phyloP scores from a whole-genome alignment of 1,140 invertebrate species.

The Proctacanthus coquilletti region DNA sequence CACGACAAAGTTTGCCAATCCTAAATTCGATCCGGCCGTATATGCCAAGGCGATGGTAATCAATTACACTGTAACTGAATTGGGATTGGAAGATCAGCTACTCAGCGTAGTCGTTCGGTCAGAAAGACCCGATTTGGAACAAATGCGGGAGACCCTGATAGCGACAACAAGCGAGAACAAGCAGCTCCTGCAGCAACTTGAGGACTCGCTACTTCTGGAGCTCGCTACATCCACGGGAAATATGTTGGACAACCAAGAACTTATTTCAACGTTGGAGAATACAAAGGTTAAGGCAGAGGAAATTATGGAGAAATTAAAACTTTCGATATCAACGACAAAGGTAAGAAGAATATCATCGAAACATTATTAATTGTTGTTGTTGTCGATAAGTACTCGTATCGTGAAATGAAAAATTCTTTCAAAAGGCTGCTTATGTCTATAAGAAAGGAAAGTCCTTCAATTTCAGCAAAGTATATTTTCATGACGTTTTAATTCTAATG shows the following conservation, averaged over 20 bases:
- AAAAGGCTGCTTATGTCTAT: no score
- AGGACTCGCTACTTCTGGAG: constrained; percentile 67
- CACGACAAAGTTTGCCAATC: constrained; percentile 77
- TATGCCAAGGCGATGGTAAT: constrained; percentile 78
- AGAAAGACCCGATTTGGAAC: constrained; percentile 71
- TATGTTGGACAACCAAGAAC: constrained; percentile 78
- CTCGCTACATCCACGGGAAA: constrained; percentile 71
- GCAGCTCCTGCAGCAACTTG: constrained; percentile 59
- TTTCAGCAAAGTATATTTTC: no score
- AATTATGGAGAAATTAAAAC: constrained; percentile 53
- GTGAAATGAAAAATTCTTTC: no score
- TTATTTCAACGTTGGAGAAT: constrained; percentile 73
- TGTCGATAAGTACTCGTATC: no score
- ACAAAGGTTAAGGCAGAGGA: constrained; percentile 70
- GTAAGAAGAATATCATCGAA: no score
- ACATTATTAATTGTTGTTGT: no score
- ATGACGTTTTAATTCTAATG: no score
- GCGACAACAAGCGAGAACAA: constrained; percentile 76
- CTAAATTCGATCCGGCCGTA: constrained; percentile 63
- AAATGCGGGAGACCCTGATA: constrained; percentile 67
- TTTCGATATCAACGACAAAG: constrained; percentile 53
- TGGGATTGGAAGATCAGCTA: constrained; percentile 75
- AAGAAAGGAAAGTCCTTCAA: no score
- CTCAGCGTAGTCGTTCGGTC: constrained; percentile 70
- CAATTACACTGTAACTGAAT: constrained; percentile 76